Base-by-base conservation (phyloP, 2,888 invertebrate species). In the Lasioglossum malachurum region DNA sequence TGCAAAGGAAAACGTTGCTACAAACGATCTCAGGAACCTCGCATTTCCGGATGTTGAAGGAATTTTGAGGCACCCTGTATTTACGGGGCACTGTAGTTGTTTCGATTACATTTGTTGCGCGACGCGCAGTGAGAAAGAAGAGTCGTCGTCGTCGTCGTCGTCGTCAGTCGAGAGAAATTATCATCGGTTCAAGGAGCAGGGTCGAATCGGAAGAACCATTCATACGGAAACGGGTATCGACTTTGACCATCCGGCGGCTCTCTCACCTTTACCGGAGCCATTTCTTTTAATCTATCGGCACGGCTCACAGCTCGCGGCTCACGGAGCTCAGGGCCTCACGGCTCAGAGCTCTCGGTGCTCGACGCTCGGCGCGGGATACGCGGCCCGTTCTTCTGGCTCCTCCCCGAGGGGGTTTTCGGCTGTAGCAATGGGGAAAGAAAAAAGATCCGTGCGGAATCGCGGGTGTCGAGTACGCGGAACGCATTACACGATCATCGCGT, bases 401-500 rank as follows among this genome's bases (percentile, higher is more conserved):
- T 79, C 71, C 41, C 78, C 53, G 60, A 38, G 79, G 82, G 84
- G 57, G 35, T 77, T 87, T 84, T 83, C 81, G 87, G 72, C 35
- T 31, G 64, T 7, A 35, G 38, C 60, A 53, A 67, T 23, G 31
- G 60, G 19, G 49, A 41, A n/a, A 57, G 19, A 64, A 49, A 78
- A 79, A 73, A 83, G 82, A 73, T 86, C 72, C 75, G 80, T 76
- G 87, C 82, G 78, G 89, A 87, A 89, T 85, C 89, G 85, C 78
- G 82, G 64, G 78, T 69, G 88, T 83, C 84, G 89, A 89, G 89
- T 89, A 81, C 84, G 89, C 76, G 82, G 81, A 89, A 89, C 89
- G 90, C 92, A 91, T 92, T 92, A 91, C 89, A 89, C 92, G 91
- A 92, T 92, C 88, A 92, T 92, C 91, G 91, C 90, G 89, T 90